These are phyloP conservation scores for Eilema sororculum DNA, from an alignment of 2,888 invertebrate genomes.

Conservation along the genomic window DNA sequence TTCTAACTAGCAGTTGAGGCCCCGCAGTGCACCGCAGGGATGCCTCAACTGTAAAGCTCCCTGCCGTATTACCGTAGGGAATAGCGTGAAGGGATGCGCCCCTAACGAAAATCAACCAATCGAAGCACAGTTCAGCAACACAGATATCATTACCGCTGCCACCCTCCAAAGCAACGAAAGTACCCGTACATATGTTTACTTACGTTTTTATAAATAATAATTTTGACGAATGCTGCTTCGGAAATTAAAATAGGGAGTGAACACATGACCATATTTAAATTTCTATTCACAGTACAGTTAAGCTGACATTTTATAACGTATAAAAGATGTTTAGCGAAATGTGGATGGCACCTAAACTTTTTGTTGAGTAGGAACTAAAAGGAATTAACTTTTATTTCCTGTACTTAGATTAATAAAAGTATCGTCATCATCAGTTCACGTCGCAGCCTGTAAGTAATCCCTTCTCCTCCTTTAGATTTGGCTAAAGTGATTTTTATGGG, in stretches of 20 bases:
- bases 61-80: constrained; percentile 55
- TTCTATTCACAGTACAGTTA: background rate
- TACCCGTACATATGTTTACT: constrained; percentile 80
- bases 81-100: constrained; percentile 71
- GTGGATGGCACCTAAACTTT: background rate
- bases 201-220: constrained; percentile 83
- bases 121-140: constrained; percentile 58
- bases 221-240: constrained; percentile 66
- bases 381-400: background rate
- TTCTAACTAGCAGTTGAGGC: constrained; percentile 69
- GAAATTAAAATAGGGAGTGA: constrained; percentile 74
- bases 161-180: constrained; percentile 67
- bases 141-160: constrained; percentile 69
- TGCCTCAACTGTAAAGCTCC: constrained; percentile 47
- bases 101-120: constrained; percentile 74
- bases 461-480: too few species aligned
- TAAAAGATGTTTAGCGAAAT: background rate
- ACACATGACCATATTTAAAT: constrained; percentile 27
- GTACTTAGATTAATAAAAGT: background rate
- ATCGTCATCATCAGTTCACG: too few species aligned
- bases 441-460: too few species aligned
- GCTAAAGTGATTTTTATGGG: too few species aligned
- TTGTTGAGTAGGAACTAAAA: background rate
- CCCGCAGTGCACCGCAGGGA: constrained; percentile 74
- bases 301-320: background rate